Evolutionary conservation across 2,888 invertebrate species (phyloP), one percentile per base, ranked within the genome.

Genomic region (Tupiocoris notatus): DNA sequence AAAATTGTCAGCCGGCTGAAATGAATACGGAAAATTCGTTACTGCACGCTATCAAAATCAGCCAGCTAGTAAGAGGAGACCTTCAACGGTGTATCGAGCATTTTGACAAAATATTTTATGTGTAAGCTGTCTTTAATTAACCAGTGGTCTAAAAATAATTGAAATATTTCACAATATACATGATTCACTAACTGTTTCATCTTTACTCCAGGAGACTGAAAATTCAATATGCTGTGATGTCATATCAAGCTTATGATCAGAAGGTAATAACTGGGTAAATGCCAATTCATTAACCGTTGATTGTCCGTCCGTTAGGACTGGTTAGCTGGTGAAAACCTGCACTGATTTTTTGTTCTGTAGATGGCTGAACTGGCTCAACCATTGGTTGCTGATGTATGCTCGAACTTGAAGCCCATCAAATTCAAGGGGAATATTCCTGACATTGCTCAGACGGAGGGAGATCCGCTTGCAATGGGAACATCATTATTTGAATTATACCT

Each of bases 401-500:
- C 89, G 78, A 89, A 89, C 80, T 84, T 95, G 71, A 93, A 92
- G 82, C 87, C 86, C 63, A 83, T 89, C 18, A 85, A 87, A 63
- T 88, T 89, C 12, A 86, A 88, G 17, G 85, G 88, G 0, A 85
- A 87, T 9, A 87, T 87, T 0, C 66, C 59, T n/a, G 66, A 77
- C 39, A 57, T 65, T 18, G 81, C 85, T 0, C 84, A 86, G 0
- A 85, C 86, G 0, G 87, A 88, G 2, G 84, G 87, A 17, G 91
- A 91, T 79, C 90, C 91, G 16, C 84, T 94, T 58, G 88, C 90
- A 1, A 90, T 93, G 87, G 95, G 95, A 0, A 96, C 95, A 0
- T 91, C 93, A 1, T 85, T 98, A 68, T 96, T 98, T 84, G 96
- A 97, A 84, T 86, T 98, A 7, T 98, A 98, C 84, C 87, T 98